Conservation (phyloP, 2,113 vertebrate species). For the Galbula dea region DNA sequence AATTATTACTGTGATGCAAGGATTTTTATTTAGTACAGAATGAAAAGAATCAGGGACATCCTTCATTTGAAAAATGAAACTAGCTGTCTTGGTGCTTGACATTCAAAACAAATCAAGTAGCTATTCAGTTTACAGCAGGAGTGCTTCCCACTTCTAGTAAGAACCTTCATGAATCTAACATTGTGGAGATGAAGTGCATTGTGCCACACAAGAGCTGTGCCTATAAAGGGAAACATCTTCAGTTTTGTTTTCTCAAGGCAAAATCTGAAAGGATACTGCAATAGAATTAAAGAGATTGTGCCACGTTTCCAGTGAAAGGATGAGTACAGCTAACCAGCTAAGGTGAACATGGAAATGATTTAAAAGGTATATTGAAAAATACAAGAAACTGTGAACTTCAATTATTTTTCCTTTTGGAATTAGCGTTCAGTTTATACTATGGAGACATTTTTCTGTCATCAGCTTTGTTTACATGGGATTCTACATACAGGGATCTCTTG, state of each 20-base stretch:
- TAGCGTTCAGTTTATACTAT: not conserved
- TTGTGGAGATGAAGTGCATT: not conserved
- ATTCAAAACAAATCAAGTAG: not conserved
- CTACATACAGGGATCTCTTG: not conserved
- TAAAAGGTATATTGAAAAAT: not conserved
- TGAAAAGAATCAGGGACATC: not conserved
- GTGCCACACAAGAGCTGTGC: not conserved
- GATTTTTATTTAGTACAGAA: not conserved
- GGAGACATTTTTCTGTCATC: not conserved
- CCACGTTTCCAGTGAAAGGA: not conserved
- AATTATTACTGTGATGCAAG: not conserved
- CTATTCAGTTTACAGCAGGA: not conserved
- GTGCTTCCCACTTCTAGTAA: not conserved
- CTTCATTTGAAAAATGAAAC: not conserved
- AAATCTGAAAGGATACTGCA: not conserved
- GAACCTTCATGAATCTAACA: not conserved
- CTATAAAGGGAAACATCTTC: not conserved
- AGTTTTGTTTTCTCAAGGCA: not conserved
- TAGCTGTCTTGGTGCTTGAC: not conserved
- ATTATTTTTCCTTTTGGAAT: not conserved
- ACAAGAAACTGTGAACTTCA: not conserved
- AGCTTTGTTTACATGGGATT: constrained; percentile 25
- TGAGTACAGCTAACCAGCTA: not conserved
- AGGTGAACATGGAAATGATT: not conserved
- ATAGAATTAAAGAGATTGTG: not conserved